Conservation (phyloP, 2,113 vertebrate genomes). For the Albula goreensis region DNA sequence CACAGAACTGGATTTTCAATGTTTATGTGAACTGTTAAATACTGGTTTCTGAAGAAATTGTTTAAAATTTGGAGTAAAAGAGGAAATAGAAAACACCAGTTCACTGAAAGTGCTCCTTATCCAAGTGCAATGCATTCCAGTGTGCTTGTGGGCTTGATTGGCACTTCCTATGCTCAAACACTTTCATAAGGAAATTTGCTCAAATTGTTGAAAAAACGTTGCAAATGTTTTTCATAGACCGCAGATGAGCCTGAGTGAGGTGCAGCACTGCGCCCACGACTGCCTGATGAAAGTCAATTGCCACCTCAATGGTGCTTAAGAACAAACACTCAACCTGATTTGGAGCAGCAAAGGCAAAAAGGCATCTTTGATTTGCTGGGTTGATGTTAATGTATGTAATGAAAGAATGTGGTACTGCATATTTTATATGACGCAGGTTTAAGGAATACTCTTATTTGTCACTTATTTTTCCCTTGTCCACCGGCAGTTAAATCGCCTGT, state of each 20-base stretch:
- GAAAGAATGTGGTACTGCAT: not conserved
- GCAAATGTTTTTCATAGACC: not conserved
- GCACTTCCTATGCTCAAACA: not conserved
- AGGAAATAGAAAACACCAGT: too few relatives aligned
- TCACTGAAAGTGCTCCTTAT: not conserved
- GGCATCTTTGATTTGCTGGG: not conserved
- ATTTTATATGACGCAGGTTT: not conserved
- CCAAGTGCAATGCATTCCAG: not conserved
- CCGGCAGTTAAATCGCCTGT: not conserved
- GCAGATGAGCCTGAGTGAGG: not conserved
- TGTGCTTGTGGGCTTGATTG: not conserved
- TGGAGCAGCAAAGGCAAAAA: not conserved
- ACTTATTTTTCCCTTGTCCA: not conserved
- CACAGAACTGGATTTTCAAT: too few relatives aligned
- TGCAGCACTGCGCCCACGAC: not conserved
- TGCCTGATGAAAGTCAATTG: not conserved
- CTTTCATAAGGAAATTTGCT: slow-evolving; percentile 1
- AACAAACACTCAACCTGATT: not conserved
- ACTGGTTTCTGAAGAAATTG: too few relatives aligned
- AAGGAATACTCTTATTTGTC: not conserved
- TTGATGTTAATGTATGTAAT: not conserved
- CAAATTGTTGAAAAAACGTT: slow-evolving; percentile 10
- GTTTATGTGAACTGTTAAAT: too few relatives aligned
- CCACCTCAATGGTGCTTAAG: not conserved
- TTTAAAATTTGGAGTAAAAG: too few relatives aligned